A percentile compares a stretch with the other conserved stretches of the same genome.
Conservation (phyloP, 2,113 vertebrate species). For the Alethe diademata region DNA sequence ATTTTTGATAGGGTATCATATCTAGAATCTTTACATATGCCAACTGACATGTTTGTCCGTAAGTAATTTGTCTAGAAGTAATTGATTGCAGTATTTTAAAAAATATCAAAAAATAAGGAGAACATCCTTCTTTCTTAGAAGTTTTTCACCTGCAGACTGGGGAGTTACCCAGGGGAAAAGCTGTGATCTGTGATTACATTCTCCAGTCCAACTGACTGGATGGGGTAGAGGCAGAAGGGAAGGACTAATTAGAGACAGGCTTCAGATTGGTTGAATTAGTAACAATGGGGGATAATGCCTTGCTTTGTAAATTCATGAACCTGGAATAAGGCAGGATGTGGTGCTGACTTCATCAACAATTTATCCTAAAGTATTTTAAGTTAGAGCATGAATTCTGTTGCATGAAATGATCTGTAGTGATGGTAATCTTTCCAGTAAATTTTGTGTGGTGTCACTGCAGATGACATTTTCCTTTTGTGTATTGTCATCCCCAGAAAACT, state of each 20-base stretch:
- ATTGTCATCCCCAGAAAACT: neutral
- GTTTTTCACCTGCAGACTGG: neutral
- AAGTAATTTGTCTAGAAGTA: neutral
- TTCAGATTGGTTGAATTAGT: conserved; percentile 8
- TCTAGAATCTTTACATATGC: neutral
- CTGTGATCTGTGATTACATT: neutral
- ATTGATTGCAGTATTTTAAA: neutral
- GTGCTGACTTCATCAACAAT: neutral
- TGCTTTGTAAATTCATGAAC: neutral
- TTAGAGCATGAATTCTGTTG: neutral
- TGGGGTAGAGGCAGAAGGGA: neutral
- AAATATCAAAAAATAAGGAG: neutral
- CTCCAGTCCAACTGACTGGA: neutral
- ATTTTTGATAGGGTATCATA: neutral
- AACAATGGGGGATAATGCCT: neutral
- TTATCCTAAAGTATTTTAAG: neutral
- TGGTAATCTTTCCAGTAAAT: neutral
- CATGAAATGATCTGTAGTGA: neutral
- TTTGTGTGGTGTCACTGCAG: neutral
- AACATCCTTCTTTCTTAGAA: neutral
- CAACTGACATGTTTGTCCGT: neutral
- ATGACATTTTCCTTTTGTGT: neutral
- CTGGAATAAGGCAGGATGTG: neutral
- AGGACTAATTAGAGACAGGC: conserved; percentile 7
- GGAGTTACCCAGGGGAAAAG: neutral